These are phyloP conservation scores for Trigoniulus corallinus DNA, from an alignment of 1,140 invertebrate species.

Conservation along the genomic window DNA sequence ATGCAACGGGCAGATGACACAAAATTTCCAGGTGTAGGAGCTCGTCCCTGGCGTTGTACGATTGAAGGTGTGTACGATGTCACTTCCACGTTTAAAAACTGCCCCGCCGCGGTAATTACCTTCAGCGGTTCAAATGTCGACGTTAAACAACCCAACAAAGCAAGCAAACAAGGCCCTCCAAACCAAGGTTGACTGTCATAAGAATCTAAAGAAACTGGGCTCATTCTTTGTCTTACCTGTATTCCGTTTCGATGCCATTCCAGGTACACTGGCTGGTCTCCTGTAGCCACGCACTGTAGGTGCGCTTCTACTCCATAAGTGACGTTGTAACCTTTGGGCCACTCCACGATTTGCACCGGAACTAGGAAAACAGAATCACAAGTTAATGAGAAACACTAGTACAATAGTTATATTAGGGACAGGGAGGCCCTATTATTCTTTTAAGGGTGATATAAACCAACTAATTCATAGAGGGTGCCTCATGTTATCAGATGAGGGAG, in stretches of 20 bases:
- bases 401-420: too few relatives aligned
- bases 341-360: slow-evolving; percentile 19
- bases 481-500: too few relatives aligned
- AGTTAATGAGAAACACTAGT: too few relatives aligned
- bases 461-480: too few relatives aligned
- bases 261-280: slow-evolving; percentile 20
- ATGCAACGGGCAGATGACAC: too few relatives aligned
- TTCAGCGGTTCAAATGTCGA: neutral
- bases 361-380: slow-evolving; percentile 16
- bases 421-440: too few relatives aligned
- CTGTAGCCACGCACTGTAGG: slow-evolving; percentile 20
- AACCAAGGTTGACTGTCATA: neutral
- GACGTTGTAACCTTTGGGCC: slow-evolving; percentile 20
- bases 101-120: neutral
- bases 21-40: too few relatives aligned
- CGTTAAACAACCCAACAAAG: neutral
- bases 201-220: neutral
- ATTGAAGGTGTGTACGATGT: neutral
- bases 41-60: neutral
- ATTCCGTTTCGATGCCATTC: slow-evolving; percentile 20
- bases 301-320: slow-evolving; percentile 17
- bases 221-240: slow-evolving; percentile 13
- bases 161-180: too few relatives aligned
- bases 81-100: neutral
- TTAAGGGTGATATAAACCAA: too few relatives aligned